Evolutionary conservation across 2,888 invertebrate species (phyloP).

Genomic region (Cancer borealis): DNA sequence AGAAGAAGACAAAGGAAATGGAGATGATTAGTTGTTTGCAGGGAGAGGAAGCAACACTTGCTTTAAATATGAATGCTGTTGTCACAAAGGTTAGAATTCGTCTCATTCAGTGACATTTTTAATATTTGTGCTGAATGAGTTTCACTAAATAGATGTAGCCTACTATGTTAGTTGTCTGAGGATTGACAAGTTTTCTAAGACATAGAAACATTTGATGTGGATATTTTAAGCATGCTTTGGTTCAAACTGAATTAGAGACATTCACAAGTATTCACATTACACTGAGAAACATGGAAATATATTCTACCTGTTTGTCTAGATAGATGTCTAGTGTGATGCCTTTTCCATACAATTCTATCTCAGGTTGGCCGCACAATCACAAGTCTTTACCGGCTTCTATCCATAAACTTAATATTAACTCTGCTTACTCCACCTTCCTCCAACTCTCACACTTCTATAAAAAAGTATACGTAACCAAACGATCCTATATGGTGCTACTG

Average conservation of each 20-base stretch:
- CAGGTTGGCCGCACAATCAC: too few species aligned
- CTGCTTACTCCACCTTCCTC: not conserved
- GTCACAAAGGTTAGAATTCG: not conserved
- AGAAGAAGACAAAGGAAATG: not conserved
- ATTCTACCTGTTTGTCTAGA: too few species aligned
- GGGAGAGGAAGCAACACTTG: not conserved
- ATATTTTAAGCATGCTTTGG: too few species aligned
- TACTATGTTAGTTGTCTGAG: not conserved
- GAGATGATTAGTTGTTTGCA: not conserved
- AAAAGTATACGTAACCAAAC: too few species aligned
- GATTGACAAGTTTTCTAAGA: not conserved
- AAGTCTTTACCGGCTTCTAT: too few species aligned
- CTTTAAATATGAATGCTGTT: not conserved
- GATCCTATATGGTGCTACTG: not conserved
- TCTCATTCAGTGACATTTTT: not conserved
- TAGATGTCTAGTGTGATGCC: too few species aligned
- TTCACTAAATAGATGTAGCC: not conserved
- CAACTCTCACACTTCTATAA: not conserved
- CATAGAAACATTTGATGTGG: not conserved
- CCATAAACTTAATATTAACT: not conserved
- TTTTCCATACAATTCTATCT: too few species aligned
- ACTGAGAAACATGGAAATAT: too few species aligned
- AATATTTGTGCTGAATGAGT: not conserved
- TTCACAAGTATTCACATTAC: too few species aligned
- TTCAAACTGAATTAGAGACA: too few species aligned